These are phyloP conservation scores for Salarias fasciatus DNA, from an alignment of 2,797 vertebrate genomes.

Conservation along the genomic window DNA sequence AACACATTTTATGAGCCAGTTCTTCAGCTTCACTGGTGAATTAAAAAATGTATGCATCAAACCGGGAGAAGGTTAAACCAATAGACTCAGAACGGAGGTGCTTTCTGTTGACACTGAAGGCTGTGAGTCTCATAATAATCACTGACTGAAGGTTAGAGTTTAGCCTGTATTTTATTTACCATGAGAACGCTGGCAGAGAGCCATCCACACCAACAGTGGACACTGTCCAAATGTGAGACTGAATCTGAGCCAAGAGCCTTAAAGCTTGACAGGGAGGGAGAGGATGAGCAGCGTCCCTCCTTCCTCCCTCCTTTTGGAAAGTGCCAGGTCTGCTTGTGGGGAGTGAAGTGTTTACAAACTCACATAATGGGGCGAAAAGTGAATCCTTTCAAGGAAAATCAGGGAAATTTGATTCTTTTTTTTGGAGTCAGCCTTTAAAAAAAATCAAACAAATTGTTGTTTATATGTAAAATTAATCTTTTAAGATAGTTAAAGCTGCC, in stretches of 20 bases:
- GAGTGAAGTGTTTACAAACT: conserved; percentile 11
- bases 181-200: conserved; percentile 16
- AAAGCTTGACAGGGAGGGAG: conserved; percentile 7
- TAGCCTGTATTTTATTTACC: conserved; percentile 18
- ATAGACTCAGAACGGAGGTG: neutral
- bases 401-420: no score
- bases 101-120: neutral
- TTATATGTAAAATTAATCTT: no score
- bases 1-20: no score
- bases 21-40: no score
- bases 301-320: neutral
- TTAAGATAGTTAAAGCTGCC: no score
- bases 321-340: conserved; percentile 9
- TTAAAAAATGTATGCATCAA: neutral
- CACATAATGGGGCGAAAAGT: no score
- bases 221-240: conserved; percentile 31
- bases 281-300: conserved; percentile 17
- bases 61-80: neutral
- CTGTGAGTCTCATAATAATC: neutral
- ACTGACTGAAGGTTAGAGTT: conserved; percentile 15
- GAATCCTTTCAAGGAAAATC: no score
- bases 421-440: no score
- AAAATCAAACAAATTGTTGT: no score
- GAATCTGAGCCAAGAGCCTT: conserved; percentile 27
- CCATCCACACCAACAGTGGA: conserved; percentile 34